Evolutionary conservation across 2,113 vertebrate species (phyloP), one percentile per base, ranked within the genome.

Genomic region (Charadrius vociferus): DNA sequence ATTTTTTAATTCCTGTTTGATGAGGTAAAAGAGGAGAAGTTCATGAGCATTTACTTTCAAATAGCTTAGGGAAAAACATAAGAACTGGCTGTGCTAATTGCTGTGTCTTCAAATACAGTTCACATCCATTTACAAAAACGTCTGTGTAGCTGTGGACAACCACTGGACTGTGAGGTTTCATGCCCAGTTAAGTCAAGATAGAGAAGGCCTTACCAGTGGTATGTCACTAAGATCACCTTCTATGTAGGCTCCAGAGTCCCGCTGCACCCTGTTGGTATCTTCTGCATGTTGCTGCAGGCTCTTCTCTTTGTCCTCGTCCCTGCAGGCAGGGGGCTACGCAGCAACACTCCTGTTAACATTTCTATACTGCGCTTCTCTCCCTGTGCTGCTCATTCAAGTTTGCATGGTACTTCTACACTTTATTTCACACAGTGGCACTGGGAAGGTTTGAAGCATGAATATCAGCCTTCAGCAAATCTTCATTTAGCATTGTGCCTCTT

Each of bases 391-490:
- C 71, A 22, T 41, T 47, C 3, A 3, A 14, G n/a, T 27, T 77
- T 26, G 21, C 1, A 0, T 7, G 8, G 39, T 66, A 43, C 24
- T 74, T 75, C 63, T 21, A 37, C 16, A 32, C 1, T 3, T 18
- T 36, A 56, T 39, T 72, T 89, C 74, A 68, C 32, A 39, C 18
- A 49, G n/a, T 1, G 1, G 17, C 1, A 1, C 7, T 37, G 37
- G 14, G 7, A 81, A 55, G 21, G 23, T 27, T 63, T 65, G 59
- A 80, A 24, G 26, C 10, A 55, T 10, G 32, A 39, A 18, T n/a
- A 30, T 32, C 71, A 82, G 16, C n/a, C 22, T 29, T 41, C 27
- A 62, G 41, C 27, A 91, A 62, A 78, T 50, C 45, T 67, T 92
- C 52, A 14, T 71, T n/a, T 63, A 61, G 15, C 36, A 8, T 71